Evolutionary conservation across 2,888 invertebrate species (phyloP).

Genomic region (Norana najaformis): DNA sequence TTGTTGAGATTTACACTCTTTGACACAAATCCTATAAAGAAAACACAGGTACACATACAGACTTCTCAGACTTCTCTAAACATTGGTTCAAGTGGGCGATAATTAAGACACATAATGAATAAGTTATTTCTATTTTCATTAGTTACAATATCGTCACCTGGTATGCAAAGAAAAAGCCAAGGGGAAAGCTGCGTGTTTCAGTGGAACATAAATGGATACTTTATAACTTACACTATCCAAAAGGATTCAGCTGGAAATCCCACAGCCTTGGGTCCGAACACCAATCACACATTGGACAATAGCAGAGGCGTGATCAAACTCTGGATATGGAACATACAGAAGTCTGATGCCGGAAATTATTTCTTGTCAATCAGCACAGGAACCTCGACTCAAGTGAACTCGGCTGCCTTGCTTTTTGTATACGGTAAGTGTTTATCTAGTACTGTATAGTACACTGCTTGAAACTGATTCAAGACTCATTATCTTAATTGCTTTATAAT

Average conservation of each 20-base stretch:
- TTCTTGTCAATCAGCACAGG: not conserved
- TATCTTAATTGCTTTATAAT: too few relatives aligned
- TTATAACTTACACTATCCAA: not conserved
- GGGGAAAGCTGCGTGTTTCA: not conserved
- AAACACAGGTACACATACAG: too few relatives aligned
- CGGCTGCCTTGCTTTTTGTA: not conserved
- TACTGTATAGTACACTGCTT: too few relatives aligned
- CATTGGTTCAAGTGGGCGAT: too few relatives aligned
- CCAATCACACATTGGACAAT: not conserved
- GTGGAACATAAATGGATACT: not conserved
- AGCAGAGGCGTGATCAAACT: not conserved
- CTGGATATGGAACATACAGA: not conserved
- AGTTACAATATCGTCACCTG: not conserved
- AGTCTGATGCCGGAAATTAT: not conserved
- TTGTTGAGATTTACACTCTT: too few relatives aligned
- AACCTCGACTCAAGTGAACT: not conserved
- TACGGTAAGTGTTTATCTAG: not conserved
- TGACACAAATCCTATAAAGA: too few relatives aligned
- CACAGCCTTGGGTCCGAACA: not conserved
- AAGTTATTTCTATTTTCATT: too few relatives aligned
- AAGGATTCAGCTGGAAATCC: not conserved
- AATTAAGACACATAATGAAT: too few relatives aligned
- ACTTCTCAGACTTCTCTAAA: too few relatives aligned
- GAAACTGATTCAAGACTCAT: too few relatives aligned
- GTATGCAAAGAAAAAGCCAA: not conserved